Base-by-base conservation (phyloP, 2,797 vertebrate species). In the Coccyzus lansbergi region DNA sequence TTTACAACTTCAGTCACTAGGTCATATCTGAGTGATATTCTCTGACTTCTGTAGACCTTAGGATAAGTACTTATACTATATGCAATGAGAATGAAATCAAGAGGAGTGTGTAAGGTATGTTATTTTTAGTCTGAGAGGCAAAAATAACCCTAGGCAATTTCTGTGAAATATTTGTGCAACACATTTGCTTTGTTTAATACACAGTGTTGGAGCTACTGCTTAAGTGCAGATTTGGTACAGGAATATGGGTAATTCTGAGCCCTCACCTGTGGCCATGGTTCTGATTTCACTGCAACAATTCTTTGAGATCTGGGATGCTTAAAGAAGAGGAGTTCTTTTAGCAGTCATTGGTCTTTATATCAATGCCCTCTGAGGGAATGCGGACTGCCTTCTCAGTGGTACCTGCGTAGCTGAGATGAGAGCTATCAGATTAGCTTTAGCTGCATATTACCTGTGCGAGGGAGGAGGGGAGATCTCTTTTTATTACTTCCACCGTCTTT, bases 1-100 rank as follows among this genome's bases (percentile, higher is more conserved):
- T 86, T 94, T 90, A 67, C 78, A 94, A 78, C 60, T 95, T 86
- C 59, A 49, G 81, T 67, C 49, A 69, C 58, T 80, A 88, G 60
- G 58, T 58, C 85, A 83, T 40, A 83, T 38, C 86, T 86, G 64
- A 53, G 76, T 77, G 46, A 90, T 38, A 38, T 38, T 26, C 18
- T 63, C 36, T 40, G 18, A 60, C 53, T 79, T 77, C 76, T 65
- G 58, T 75, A 91, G 76, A 63, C 16, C 49, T 90, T 80, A 29
- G 42, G 26, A 63, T 65, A 93, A 94, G 78, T 40, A 28, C 42
- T 78, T 19, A 20, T n/a, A 26, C 53, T 75, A 31, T 12, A 34
- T 25, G 16, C 15, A 67, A 88, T 31, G 44, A 67, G 90, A 88
- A 74, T 0, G 1, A 70, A 82, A 82, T 26, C 28, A 36, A 70